phyloP scores from a whole-genome alignment of 2,797 vertebrate species.

The Microchirus variegatus region DNA sequence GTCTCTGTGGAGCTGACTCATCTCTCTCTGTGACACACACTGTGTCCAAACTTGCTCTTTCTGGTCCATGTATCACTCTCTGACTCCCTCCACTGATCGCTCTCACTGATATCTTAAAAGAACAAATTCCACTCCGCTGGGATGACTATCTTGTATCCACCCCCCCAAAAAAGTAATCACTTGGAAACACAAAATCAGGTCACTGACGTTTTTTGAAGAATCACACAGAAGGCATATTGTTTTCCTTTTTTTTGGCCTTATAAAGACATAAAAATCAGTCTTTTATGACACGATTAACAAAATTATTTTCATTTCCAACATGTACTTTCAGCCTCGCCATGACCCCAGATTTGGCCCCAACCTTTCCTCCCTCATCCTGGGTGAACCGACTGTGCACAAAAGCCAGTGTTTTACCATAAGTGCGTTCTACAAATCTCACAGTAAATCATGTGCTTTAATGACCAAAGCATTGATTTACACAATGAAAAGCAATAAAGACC shows the following conservation, averaged over 20 bases:
- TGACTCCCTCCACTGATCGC: slow-evolving; percentile 12
- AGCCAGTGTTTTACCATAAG: slow-evolving; percentile 33
- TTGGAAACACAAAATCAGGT: slow-evolving; percentile 5
- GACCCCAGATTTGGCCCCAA: slow-evolving; percentile 17
- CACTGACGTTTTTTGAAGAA: too few species aligned
- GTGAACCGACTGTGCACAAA: slow-evolving; percentile 21
- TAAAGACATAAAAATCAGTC: slow-evolving; percentile 1
- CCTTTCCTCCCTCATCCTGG: slow-evolving; percentile 28
- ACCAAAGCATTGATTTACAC: slow-evolving; percentile 34
- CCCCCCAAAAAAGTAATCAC: slow-evolving; percentile 8
- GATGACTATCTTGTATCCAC: slow-evolving; percentile 16
- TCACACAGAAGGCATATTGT: background rate
- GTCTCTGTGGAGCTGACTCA: slow-evolving; percentile 40
- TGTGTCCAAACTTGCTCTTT: slow-evolving; percentile 54
- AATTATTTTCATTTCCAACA: background rate
- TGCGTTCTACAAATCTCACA: slow-evolving; percentile 24
- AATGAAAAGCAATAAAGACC: slow-evolving; percentile 62
- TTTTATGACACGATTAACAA: background rate
- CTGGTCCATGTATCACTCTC: slow-evolving; percentile 39
- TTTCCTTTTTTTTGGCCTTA: background rate
- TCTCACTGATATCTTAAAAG: slow-evolving; percentile 18
- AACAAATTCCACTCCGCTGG: slow-evolving; percentile 25
- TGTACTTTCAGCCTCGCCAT: background rate
- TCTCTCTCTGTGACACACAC: slow-evolving; percentile 33
- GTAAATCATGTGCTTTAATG: slow-evolving; percentile 73